Evolutionary conservation across 2,113 vertebrate genomes (phyloP).

Genomic region (Lampris megalopsis): DNA sequence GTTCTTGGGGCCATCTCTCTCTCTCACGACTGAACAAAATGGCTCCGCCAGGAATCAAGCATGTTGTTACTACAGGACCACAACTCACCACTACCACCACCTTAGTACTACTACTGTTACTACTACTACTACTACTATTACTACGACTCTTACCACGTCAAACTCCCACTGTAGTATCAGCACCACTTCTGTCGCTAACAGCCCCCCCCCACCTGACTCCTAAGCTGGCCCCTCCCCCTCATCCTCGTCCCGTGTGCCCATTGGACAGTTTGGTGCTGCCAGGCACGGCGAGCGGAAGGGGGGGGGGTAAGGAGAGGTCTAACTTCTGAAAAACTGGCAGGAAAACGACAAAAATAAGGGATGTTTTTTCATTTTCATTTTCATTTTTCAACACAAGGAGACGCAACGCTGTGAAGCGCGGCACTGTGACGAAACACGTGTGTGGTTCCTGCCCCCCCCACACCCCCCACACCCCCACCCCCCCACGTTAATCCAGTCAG

Average conservation of each 20-base stretch:
- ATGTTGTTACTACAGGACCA: slow-evolving; percentile 87
- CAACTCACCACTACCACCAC: slow-evolving; percentile 52
- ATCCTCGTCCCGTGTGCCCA: slow-evolving; percentile 72
- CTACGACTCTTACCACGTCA: slow-evolving; percentile 40
- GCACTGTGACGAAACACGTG: slow-evolving; percentile 70
- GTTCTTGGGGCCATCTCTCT: slow-evolving; percentile 81
- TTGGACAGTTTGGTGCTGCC: slow-evolving; percentile 88
- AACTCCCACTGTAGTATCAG: slow-evolving; percentile 29
- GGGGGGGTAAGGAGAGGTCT: slow-evolving; percentile 75
- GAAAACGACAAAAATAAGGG: slow-evolving; percentile 65
- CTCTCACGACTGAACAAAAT: slow-evolving; percentile 79
- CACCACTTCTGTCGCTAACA: slow-evolving; percentile 18
- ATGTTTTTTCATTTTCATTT: slow-evolving; percentile 82
- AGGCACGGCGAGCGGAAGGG: slow-evolving; percentile 71
- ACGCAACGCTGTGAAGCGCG: slow-evolving; percentile 50
- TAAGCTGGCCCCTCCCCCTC: slow-evolving; percentile 49
- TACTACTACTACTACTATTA: slow-evolving; percentile 33
- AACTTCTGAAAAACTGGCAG: not conserved
- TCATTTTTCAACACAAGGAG: slow-evolving; percentile 66
- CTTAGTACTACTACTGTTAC: not conserved
- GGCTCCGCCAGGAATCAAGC: slow-evolving; percentile 86
- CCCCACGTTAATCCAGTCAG: not conserved
- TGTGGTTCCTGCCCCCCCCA: slow-evolving; percentile 23
- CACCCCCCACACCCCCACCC: not conserved
- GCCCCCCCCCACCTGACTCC: slow-evolving; percentile 65